Percentiles rank a stretch among this genome's conserved stretches.
phyloP scores from a whole-genome alignment of 2,888 invertebrate genomes.

The Aspidiotus rigidus region DNA sequence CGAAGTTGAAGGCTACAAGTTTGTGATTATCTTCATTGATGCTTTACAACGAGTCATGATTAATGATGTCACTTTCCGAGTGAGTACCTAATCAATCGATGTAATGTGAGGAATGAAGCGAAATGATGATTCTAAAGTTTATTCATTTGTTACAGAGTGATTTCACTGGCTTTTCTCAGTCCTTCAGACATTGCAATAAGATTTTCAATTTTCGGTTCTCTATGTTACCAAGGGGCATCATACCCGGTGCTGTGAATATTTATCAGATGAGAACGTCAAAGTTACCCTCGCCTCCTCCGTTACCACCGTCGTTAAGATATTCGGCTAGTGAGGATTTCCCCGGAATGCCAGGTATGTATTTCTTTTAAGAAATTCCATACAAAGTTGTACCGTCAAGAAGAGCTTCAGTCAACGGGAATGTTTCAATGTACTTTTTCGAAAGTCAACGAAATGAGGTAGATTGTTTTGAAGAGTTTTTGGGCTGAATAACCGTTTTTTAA shows the following conservation, averaged over 20 bases:
- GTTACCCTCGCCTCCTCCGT: slow-evolving; percentile 26
- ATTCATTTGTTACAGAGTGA: slow-evolving; percentile 50
- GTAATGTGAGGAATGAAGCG: too few relatives aligned
- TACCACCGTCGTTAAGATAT: slow-evolving; percentile 23
- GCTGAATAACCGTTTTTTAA: too few relatives aligned
- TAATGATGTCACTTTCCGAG: slow-evolving; percentile 65
- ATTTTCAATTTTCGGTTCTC: slow-evolving; percentile 74
- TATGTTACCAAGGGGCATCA: slow-evolving; percentile 61
- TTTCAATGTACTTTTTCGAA: too few relatives aligned
- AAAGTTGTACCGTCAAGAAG: too few relatives aligned
- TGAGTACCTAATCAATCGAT: slow-evolving; percentile 41
- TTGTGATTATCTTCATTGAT: slow-evolving; percentile 71
- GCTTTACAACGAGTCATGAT: slow-evolving; percentile 65
- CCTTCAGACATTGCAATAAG: slow-evolving; percentile 61
- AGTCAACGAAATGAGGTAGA: too few relatives aligned
- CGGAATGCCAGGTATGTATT: not conserved
- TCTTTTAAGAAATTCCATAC: not conserved
- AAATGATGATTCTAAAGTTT: too few relatives aligned
- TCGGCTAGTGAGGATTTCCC: not conserved
- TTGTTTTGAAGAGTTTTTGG: too few relatives aligned
- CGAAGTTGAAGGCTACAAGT: slow-evolving; percentile 59
- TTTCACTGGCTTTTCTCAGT: slow-evolving; percentile 75
- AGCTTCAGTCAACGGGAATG: not conserved
- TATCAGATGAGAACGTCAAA: slow-evolving; percentile 57
- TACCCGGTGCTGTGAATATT: slow-evolving; percentile 61